Conservation (phyloP, 2,113 vertebrate genomes). For the Bufo gargarizans region DNA sequence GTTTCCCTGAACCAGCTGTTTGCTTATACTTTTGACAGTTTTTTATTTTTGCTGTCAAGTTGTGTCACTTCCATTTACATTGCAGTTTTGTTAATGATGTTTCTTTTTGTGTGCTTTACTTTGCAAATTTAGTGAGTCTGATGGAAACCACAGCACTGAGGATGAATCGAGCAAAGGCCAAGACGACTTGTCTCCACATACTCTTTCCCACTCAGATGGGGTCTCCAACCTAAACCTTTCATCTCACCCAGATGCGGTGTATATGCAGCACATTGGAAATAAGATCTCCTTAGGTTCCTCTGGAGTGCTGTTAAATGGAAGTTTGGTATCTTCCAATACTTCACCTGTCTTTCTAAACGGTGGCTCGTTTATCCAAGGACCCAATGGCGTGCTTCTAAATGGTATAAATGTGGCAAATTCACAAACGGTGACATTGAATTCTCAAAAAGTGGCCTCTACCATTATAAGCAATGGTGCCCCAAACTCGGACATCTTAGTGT, state of each 20-base stretch:
- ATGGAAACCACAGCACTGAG: constrained; percentile 98
- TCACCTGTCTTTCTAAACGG: constrained; percentile 91
- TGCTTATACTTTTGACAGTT: not conserved
- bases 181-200: constrained; percentile 92
- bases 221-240: constrained; percentile 82
- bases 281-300: constrained; percentile 87
- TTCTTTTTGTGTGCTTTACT: constrained; percentile 13
- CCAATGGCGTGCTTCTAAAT: constrained; percentile 92
- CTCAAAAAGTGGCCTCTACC: constrained; percentile 78
- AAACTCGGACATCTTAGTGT: constrained; percentile 82
- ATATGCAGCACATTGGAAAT: constrained; percentile 96
- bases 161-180: constrained; percentile 98
- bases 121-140: constrained; percentile 82
- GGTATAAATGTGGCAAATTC: constrained; percentile 88
- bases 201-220: constrained; percentile 84
- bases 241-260: constrained; percentile 82
- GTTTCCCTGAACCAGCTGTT: not conserved
- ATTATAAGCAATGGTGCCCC: constrained; percentile 80
- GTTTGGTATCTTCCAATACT: constrained; percentile 82
- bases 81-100: not conserved
- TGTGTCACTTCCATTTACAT: not conserved
- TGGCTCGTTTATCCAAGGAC: constrained; percentile 91
- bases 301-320: constrained; percentile 88
- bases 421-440: constrained; percentile 84
- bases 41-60: not conserved